Conservation (phyloP, 30 jellyfish, hydroid and myxozoan species). For the Cassiopea andromeda region DNA sequence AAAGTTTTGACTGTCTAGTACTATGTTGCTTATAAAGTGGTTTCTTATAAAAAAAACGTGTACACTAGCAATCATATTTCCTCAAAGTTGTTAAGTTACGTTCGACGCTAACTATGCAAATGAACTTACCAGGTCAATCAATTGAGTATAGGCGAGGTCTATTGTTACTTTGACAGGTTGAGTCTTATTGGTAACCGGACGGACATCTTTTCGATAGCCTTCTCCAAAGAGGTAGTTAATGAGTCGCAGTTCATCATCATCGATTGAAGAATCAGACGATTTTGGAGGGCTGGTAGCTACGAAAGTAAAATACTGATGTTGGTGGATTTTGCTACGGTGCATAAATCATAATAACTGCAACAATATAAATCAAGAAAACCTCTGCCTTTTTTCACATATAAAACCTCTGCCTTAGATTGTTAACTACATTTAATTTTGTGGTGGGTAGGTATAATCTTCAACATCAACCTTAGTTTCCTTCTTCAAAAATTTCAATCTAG, state of each 20-base stretch:
- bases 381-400: too few species aligned
- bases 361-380: too few species aligned
- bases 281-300: background rate
- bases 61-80: too few species aligned
- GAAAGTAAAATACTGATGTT: background rate
- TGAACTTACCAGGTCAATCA: conserved; percentile 90
- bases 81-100: too few species aligned
- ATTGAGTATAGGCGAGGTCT: conserved; percentile 94
- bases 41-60: too few species aligned
- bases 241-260: conserved; percentile 81
- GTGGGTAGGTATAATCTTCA: background rate
- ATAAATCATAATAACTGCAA: background rate
- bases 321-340: background rate
- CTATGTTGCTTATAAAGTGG: too few species aligned
- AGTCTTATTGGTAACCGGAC: conserved; percentile 87
- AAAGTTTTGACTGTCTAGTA: too few species aligned
- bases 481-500: background rate
- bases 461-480: background rate
- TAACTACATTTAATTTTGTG: too few species aligned
- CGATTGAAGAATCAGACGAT: conserved; percentile 22
- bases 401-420: too few species aligned
- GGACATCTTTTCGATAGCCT: conserved; percentile 79
- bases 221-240: conserved; percentile 57
- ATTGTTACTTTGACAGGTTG: conserved; percentile 81
- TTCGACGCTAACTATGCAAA: too few species aligned